phyloP scores from a whole-genome alignment of 2,113 vertebrate genomes.

The Gadus chalcogrammus region DNA sequence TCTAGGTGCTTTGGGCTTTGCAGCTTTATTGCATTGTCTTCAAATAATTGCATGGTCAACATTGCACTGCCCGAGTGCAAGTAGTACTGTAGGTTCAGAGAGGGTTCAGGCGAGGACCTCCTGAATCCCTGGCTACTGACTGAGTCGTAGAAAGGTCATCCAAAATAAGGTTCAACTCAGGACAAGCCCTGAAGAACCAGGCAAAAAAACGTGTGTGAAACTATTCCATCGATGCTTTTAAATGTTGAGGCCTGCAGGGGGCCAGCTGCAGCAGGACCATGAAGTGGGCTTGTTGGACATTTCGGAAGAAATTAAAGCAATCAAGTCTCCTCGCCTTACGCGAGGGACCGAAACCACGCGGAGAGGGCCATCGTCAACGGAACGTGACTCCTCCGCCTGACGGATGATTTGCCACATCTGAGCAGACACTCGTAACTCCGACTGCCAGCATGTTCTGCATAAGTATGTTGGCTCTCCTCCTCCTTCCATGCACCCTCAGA shows the following conservation, averaged over 20 bases:
- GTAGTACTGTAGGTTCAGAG: no score
- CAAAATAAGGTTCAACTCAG: no score
- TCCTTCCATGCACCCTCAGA: constrained; percentile 12
- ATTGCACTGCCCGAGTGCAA: no score
- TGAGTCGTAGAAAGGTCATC: no score
- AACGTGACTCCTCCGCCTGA: constrained; percentile 1
- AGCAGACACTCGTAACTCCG: constrained; percentile 1
- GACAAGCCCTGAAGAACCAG: no score
- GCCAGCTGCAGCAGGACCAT: background rate
- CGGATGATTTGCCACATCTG: constrained; percentile 19
- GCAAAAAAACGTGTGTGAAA: no score
- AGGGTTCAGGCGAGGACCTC: no score
- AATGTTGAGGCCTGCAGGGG: background rate
- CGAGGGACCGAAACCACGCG: background rate
- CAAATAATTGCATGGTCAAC: no score
- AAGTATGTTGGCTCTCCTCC: constrained; percentile 10
- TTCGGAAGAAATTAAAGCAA: background rate
- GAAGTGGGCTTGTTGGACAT: background rate
- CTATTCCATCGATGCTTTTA: no score
- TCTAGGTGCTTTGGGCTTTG: no score
- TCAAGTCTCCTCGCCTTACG: background rate
- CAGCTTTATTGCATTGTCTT: no score
- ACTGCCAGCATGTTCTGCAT: constrained; percentile 12
- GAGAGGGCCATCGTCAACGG: background rate
- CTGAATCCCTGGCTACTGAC: no score